phyloP scores from a whole-genome alignment of 2,113 vertebrate species.

The Sus scrofa region T2T-Sscrofa CM000822.6:16765501-16766000 shows the following conservation, averaged over 20 bases:
- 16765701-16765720: slow-evolving; percentile 27
- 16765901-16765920: background rate
- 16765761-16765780: slow-evolving; percentile 46
- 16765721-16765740: slow-evolving; percentile 65
- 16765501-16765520: slow-evolving; percentile 25
- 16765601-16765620: slow-evolving; percentile 41
- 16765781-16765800: background rate
- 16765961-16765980: background rate
- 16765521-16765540: background rate
- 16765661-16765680: slow-evolving; percentile 33
- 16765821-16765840: background rate
- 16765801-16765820: background rate
- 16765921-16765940: background rate
- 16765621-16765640: background rate
- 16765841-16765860: background rate
- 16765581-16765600: slow-evolving; percentile 11
- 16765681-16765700: slow-evolving; percentile 53
- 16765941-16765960: background rate
- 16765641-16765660: slow-evolving; percentile 29
- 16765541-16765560: slow-evolving; percentile 10
- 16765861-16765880: background rate
- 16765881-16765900: background rate
- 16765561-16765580: slow-evolving; percentile 1
- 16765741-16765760: slow-evolving; percentile 74
- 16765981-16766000: background rate